Base-by-base conservation (phyloP, 2,888 invertebrate genomes). In the Cephus spinipes region DNA sequence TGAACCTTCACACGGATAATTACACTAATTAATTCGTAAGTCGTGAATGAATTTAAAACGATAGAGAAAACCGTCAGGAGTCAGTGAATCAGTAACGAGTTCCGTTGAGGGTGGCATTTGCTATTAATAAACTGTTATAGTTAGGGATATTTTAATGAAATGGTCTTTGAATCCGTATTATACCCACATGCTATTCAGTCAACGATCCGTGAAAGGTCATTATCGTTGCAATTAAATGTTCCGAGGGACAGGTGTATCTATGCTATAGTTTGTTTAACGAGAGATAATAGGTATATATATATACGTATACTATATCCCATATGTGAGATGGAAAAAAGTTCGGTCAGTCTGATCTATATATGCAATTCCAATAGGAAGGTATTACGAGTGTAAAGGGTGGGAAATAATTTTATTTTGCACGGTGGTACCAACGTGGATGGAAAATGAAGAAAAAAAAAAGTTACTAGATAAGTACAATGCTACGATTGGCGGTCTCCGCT, bases 181-280 rank as follows among this genome's bases (percentile, higher is more conserved):
- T 83, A 80, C 83, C 83, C 85, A 82, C 84, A 84, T 85, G 81
- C 83, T 83, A 80, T 76, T 79, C 81, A 76, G 76, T 81, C 85
- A 87, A 83, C 84, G 83, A 81, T 79, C 85, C 83, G 82, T 84
- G 84, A 85, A 87, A 86, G 86, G 85, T 87, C 86, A 87, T 87
- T 87, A 87, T 81, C 83, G 85, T 84, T 81, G 81, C 79, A 76
- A 71, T 71, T 71, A 71, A 71, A 71, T 33, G 71, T 15, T 33
- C 30, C 71, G 11, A 32, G 71, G 15, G 32, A 71, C 71, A 71
- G 71, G 71, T 71, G 71, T 33, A 71, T 32, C 71, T 71, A 33
- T 33, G 55, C 23, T 55, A 55, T 23, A 55, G 55, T 23, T 55
- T 23, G 55, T 23, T 55, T 9, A 23, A 55, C 9, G 9, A 55